Base-by-base conservation (phyloP, 1,140 invertebrate species). In the Atta cephalotes region DNA sequence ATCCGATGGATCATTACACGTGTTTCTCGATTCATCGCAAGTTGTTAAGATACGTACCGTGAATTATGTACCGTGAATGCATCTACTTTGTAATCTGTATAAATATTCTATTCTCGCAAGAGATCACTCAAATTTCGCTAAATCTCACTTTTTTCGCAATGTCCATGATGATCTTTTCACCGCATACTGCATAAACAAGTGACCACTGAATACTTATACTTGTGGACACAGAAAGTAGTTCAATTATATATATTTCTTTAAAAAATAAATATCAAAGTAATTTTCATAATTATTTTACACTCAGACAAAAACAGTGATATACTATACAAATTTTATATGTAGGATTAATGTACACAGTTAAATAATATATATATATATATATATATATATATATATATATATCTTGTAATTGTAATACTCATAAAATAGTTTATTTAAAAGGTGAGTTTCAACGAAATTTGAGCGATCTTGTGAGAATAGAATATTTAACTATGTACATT, bases 21-120 rank as follows among this genome's bases (percentile, higher is more conserved):
- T 35, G 39, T n/a, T 31, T 63, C 80, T 74, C 45, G 56, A 84
- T 35, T 68, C 58, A 63, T 51, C 70, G 28, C 70, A 31, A 58
- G 39, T 84, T 39, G 6, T 82, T 84, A 84, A 63, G 39, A 18
- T 62, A 74, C 70, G 21, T 21, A 21, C 21, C 21, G 21, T 21
- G 21, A 21, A 21, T 74, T 84, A 76, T 70, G 70, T 39, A 84
- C 70, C 80, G 80, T 84, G 71, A 84, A 84, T 25, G 14, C 39
- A 84, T 51, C n/a, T 18, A 49, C 65, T 81, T 82, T 16, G 18
- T 74, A 82, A 82, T 84, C 58, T 62, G 39, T 28, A 18, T 25
- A 35, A 63, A 76, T 25, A 25, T 76, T 76, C 28, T 0, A 21
- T 18, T 62, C 56, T 74, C 39, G 56, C 70, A 51, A 76, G 18